These are phyloP conservation scores for Notiomystis cincta DNA, from an alignment of 2,113 vertebrate genomes.

Conservation along the genomic window DNA sequence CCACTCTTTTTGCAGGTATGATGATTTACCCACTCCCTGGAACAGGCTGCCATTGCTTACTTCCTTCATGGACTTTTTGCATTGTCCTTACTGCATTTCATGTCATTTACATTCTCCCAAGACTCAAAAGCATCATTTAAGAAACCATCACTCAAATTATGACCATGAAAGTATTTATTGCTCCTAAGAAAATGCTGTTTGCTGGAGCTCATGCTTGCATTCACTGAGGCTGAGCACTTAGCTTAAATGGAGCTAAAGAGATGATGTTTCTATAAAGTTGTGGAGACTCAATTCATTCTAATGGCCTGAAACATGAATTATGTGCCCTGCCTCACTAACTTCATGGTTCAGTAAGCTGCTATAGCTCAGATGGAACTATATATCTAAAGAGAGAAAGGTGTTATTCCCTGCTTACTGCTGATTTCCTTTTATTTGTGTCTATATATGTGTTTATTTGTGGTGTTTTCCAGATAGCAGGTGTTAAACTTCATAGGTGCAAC, in stretches of 20 bases:
- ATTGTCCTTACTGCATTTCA: neutral
- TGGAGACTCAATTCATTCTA: conserved; percentile 38
- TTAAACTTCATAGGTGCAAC: neutral
- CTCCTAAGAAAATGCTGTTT: conserved; percentile 21
- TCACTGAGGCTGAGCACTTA: conserved; percentile 6
- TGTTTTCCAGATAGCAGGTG: neutral
- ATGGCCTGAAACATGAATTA: conserved; percentile 34
- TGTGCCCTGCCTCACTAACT: conserved; percentile 33
- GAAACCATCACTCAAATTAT: conserved; percentile 36
- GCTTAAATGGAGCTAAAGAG: conserved; percentile 43
- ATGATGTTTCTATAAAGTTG: conserved; percentile 50
- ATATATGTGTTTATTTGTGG: neutral
- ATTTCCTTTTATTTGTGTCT: neutral
- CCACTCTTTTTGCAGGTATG: neutral
- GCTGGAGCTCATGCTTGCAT: neutral
- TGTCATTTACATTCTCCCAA: neutral
- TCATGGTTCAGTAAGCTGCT: conserved; percentile 26
- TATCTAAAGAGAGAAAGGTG: neutral
- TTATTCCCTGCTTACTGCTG: neutral
- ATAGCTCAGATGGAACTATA: neutral
- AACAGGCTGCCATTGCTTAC: neutral
- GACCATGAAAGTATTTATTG: neutral
- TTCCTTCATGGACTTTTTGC: neutral
- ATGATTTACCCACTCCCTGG: neutral
- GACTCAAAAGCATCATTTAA: conserved; percentile 11